phyloP scores from a whole-genome alignment of 2,797 vertebrate genomes.

The Malacoctenus gilli region DNA sequence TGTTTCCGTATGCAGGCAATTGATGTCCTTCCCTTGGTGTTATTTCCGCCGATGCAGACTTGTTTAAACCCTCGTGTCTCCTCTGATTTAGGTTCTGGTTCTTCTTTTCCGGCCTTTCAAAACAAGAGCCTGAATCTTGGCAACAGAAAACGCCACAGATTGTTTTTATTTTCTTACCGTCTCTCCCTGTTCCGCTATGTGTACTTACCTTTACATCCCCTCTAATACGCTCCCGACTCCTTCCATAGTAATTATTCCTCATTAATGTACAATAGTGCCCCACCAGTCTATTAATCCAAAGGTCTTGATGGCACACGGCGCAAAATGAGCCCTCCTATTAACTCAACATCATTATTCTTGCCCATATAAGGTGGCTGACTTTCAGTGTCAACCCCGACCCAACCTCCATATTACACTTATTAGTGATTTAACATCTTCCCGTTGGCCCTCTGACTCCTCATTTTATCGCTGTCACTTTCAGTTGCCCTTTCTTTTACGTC shows the following conservation, averaged over 20 bases:
- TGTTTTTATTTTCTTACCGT: slow-evolving; percentile 12
- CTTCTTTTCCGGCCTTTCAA: background rate
- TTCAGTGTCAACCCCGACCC: slow-evolving; percentile 26
- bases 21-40: slow-evolving; percentile 15
- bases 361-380: slow-evolving; percentile 44
- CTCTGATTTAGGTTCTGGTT: background rate
- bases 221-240: slow-evolving; percentile 32
- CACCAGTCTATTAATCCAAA: slow-evolving; percentile 67
- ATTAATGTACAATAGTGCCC: slow-evolving; percentile 65
- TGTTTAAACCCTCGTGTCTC: slow-evolving; percentile 19
- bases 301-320: slow-evolving; percentile 58
- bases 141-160: too few relatives aligned
- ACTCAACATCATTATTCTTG: slow-evolving; percentile 72
- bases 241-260: slow-evolving; percentile 70
- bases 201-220: slow-evolving; percentile 14
- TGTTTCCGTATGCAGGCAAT: background rate
- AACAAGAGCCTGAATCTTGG: too few relatives aligned
- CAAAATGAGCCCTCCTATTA: slow-evolving; percentile 72
- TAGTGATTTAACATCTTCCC: slow-evolving; percentile 42
- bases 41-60: slow-evolving; percentile 19
- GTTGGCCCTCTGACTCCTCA: slow-evolving; percentile 19
- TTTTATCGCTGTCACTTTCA: background rate
- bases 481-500: slow-evolving; percentile 7
- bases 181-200: slow-evolving; percentile 1
- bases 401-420: slow-evolving; percentile 68